Percentiles rank a stretch among this genome's conserved stretches.
Conservation (phyloP, 2,888 invertebrate genomes). For the Smittia aterrima region DNA sequence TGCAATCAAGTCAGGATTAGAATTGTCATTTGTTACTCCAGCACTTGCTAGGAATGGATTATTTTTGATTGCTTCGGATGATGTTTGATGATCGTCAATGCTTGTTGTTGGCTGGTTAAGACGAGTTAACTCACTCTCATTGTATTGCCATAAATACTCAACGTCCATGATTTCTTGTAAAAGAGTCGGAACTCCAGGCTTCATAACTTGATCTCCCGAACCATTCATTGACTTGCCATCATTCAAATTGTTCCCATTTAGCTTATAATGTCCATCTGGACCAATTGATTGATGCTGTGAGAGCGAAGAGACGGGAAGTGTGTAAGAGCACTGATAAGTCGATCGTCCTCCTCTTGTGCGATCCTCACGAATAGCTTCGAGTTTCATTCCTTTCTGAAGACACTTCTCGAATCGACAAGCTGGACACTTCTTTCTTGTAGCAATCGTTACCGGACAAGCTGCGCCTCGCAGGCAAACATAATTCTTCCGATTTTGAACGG, state of each 20-base stretch:
- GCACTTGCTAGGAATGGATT: conserved; percentile 61
- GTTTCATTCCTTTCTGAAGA: conserved; percentile 92
- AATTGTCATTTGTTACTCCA: conserved; percentile 58
- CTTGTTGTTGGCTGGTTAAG: conserved; percentile 56
- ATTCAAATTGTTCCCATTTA: conserved; percentile 25
- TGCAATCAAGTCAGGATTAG: conserved; percentile 80
- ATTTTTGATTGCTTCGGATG: conserved; percentile 43
- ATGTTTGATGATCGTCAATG: conserved; percentile 45
- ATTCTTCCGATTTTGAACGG: conserved; percentile 97
- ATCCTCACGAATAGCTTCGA: conserved; percentile 95
- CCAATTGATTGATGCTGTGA: conserved; percentile 1
- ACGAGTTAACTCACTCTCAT: conserved; percentile 73
- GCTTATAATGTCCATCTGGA: conserved; percentile 16
- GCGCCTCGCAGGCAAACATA: conserved; percentile 91
- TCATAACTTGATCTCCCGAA: conserved; percentile 4
- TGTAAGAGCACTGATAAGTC: conserved; percentile 93
- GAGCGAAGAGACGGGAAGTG: conserved; percentile 65
- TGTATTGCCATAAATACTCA: conserved; percentile 93
- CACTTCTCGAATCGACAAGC: conserved; percentile 97
- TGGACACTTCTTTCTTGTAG: conserved; percentile 94
- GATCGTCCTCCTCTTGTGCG: conserved; percentile 92
- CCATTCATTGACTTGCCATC: conserved; percentile 28
- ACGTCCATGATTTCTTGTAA: conserved; percentile 91
- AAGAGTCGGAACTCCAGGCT: conserved; percentile 57
- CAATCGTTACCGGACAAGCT: conserved; percentile 87